Evolutionary conservation across 2,797 vertebrate genomes (phyloP).

Genomic region (Danionella dracula): DNA sequence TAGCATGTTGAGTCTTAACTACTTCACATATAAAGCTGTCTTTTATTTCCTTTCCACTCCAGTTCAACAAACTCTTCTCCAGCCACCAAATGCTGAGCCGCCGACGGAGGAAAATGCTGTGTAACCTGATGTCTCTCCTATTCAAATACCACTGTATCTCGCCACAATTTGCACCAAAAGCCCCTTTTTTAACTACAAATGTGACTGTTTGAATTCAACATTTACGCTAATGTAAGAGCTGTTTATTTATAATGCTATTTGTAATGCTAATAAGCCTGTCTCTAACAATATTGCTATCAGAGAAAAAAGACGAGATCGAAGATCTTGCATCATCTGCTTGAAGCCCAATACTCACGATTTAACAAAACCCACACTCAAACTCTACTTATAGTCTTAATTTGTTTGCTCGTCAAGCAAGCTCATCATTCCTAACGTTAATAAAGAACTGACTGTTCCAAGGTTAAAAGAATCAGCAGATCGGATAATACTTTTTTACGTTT

Average conservation of each 20-base stretch:
- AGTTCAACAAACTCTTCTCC: slow-evolving; percentile 82
- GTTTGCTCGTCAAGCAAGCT: slow-evolving; percentile 13
- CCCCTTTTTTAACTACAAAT: slow-evolving; percentile 11
- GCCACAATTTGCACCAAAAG: not conserved
- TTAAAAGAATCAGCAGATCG: slow-evolving; percentile 17
- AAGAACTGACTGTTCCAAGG: slow-evolving; percentile 8
- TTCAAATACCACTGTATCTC: slow-evolving; percentile 45
- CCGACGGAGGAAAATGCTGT: slow-evolving; percentile 64
- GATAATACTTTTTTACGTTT: slow-evolving; percentile 8
- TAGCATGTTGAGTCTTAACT: too few species aligned
- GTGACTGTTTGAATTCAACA: slow-evolving; percentile 33
- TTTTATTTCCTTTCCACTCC: not conserved
- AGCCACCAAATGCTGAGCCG: slow-evolving; percentile 72
- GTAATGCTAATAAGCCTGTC: slow-evolving; percentile 38
- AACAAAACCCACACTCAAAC: not conserved
- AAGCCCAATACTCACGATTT: slow-evolving; percentile 3
- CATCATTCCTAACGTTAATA: slow-evolving; percentile 18
- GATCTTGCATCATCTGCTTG: not conserved
- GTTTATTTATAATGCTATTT: slow-evolving; percentile 41
- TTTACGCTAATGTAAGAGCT: slow-evolving; percentile 44
- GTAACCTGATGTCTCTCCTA: slow-evolving; percentile 39
- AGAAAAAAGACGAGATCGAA: slow-evolving; percentile 13
- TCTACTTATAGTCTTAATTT: not conserved
- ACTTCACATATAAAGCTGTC: too few species aligned
- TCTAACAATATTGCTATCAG: slow-evolving; percentile 32